Conservation (phyloP, 2,797 vertebrate species). For the Smutsia temminckii region DNA sequence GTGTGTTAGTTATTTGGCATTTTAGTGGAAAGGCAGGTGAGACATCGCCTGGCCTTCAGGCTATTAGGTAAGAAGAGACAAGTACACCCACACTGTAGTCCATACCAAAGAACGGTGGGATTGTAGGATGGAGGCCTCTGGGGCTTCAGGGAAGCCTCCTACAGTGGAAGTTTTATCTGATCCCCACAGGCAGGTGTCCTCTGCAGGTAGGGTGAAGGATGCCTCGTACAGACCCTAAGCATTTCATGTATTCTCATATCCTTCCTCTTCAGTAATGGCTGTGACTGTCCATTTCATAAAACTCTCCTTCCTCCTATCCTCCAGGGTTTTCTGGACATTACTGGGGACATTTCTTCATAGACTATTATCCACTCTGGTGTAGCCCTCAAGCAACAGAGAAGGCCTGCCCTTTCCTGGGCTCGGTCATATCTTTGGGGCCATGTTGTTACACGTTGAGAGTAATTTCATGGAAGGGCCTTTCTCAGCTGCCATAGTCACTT, state of each 20-base stretch:
- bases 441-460: not conserved
- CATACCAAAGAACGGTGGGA: not conserved
- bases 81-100: fast-evolving
- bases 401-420: not conserved
- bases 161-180: not conserved
- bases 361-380: not conserved
- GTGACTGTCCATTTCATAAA: not conserved
- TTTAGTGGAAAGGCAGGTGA: not conserved
- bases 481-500: not conserved
- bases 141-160: not conserved
- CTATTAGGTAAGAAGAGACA: not conserved
- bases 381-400: not conserved
- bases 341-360: not conserved
- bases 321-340: not conserved
- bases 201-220: not conserved
- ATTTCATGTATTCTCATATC: not conserved
- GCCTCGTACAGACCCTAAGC: not conserved
- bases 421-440: not conserved
- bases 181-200: not conserved
- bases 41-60: not conserved
- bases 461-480: fast-evolving
- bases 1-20: not conserved
- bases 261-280: not conserved
- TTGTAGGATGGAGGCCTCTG: fast-evolving
- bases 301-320: fast-evolving